Evolutionary conservation across 1,140 invertebrate species (phyloP).

Genomic region (Atta cephalotes): DNA sequence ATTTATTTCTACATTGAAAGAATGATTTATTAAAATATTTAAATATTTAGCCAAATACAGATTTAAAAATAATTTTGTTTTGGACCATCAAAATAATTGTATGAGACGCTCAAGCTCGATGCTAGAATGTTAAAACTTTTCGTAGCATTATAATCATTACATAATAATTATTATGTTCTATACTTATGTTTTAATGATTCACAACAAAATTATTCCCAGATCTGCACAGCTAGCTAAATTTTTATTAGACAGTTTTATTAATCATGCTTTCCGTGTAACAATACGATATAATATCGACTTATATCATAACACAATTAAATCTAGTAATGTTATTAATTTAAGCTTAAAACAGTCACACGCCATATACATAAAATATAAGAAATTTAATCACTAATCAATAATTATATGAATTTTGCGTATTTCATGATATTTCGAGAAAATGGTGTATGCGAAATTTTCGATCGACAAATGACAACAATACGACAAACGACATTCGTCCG

Average conservation of each 20-base stretch:
- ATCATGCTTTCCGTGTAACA: not conserved
- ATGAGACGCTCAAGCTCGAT: too few species aligned
- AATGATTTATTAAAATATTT: too few species aligned
- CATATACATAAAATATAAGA: not conserved
- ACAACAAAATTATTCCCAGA: too few species aligned
- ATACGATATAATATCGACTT: not conserved
- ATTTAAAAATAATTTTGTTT: too few species aligned
- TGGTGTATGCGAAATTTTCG: not conserved
- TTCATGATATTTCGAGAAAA: conserved; percentile 14
- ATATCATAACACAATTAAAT: conserved; percentile 6
- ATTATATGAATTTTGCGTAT: not conserved
- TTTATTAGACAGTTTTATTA: too few species aligned
- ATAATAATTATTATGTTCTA: too few species aligned
- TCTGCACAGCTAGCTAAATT: too few species aligned
- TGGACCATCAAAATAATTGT: too few species aligned
- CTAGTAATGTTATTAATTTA: not conserved
- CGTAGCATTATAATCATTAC: too few species aligned
- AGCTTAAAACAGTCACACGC: not conserved
- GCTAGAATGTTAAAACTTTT: too few species aligned
- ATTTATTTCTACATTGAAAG: not conserved
- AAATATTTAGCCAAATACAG: too few species aligned
- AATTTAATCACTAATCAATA: conserved; percentile 6
- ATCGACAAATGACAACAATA: conserved; percentile 25
- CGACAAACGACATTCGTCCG: conserved; percentile 40
- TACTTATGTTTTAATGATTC: too few species aligned